A percentile compares a stretch with the other conserved stretches of the same genome.
phyloP scores from a whole-genome alignment of 2,888 invertebrate genomes.

The Meteorus cinctellus region DNA sequence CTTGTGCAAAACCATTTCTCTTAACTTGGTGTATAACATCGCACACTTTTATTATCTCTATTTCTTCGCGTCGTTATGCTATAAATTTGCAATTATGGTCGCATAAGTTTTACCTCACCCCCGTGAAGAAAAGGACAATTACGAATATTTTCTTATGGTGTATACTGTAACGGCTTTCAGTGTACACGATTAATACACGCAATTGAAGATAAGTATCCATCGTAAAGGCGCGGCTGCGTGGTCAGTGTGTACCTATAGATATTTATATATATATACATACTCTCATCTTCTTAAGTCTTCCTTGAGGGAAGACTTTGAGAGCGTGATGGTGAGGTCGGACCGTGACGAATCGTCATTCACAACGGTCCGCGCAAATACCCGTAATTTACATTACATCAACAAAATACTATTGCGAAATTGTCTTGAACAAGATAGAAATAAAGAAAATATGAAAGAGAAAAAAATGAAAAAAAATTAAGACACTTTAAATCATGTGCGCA shows the following conservation, averaged over 20 bases:
- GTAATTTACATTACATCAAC: constrained; percentile 21
- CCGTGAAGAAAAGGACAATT: constrained; percentile 49
- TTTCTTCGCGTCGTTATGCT: constrained; percentile 21
- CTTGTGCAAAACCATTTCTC: constrained; percentile 3
- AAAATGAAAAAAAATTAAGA: background rate
- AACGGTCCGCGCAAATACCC: constrained; percentile 2
- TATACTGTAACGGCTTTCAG: constrained; percentile 54
- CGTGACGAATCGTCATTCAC: constrained; percentile 47
- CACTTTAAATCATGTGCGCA: background rate
- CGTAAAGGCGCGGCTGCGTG: constrained; percentile 48
- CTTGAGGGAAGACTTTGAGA: constrained; percentile 11
- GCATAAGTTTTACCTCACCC: constrained; percentile 39
- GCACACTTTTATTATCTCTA: background rate
- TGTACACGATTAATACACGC: constrained; percentile 55
- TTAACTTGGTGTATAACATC: background rate
- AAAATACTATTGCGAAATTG: constrained; percentile 2
- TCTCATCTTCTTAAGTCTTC: constrained; percentile 8
- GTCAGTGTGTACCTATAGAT: constrained; percentile 6
- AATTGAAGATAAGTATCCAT: constrained; percentile 52
- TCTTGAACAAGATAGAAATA: background rate
- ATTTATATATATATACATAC: constrained; percentile 19
- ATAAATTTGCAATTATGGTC: constrained; percentile 43
- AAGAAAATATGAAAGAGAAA: background rate
- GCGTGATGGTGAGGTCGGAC: constrained; percentile 27
- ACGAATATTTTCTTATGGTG: constrained; percentile 39